Conservation (phyloP, 2,888 invertebrate species). For the Muschampia plurimacula region DNA sequence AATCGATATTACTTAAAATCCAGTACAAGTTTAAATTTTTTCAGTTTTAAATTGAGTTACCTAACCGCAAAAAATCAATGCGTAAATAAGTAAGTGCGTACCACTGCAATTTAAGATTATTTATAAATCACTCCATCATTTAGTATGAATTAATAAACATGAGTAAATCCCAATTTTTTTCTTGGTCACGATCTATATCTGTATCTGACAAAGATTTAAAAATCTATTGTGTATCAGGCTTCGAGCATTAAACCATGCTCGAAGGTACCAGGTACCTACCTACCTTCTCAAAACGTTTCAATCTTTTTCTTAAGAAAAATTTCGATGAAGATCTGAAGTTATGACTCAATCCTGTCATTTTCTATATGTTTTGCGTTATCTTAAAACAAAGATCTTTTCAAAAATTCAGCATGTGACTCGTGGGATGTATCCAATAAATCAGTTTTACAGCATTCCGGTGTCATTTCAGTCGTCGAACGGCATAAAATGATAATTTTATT, state of each 20-base stretch:
- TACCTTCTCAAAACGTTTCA: background rate
- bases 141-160: too few relatives aligned
- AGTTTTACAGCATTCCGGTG: conserved; percentile 85
- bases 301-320: background rate
- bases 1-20: background rate
- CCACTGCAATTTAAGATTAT: too few relatives aligned
- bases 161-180: background rate
- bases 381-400: conserved; percentile 78
- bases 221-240: background rate
- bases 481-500: conserved; percentile 86
- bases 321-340: background rate
- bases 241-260: too few relatives aligned
- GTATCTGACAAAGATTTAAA: background rate
- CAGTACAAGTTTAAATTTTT: too few relatives aligned
- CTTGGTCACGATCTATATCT: background rate
- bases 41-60: too few relatives aligned
- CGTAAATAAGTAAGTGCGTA: too few relatives aligned
- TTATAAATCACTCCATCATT: too few relatives aligned
- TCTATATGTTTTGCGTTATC: conserved; percentile 48
- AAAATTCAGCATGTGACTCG: conserved; percentile 83
- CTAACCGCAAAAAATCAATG: too few relatives aligned
- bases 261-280: background rate
- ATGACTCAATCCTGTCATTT: conserved; percentile 12
- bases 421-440: conserved; percentile 84
- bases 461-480: conserved; percentile 85